A percentile compares a stretch with the other conserved stretches of the same genome.
Evolutionary conservation across 2,113 vertebrate species (phyloP).

Genomic region (Pachycephala philippinensis): DNA sequence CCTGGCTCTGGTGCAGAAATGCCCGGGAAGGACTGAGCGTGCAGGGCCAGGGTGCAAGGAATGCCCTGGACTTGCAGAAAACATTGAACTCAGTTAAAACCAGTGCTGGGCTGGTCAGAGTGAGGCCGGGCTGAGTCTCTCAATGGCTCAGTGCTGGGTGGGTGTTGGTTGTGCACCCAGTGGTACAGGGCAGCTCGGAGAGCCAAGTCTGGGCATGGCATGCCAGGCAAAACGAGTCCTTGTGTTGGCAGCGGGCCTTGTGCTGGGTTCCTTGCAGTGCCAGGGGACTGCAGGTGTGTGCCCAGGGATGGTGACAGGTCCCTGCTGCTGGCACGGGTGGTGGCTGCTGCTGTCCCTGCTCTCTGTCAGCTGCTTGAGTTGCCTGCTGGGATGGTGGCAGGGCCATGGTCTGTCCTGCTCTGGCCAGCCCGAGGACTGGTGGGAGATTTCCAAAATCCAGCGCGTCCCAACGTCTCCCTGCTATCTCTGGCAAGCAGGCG

Average conservation of each 20-base stretch:
- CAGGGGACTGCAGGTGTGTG: not conserved
- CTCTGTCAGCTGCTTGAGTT: fast-evolving
- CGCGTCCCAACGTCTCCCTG: not conserved
- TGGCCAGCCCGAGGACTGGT: fast-evolving
- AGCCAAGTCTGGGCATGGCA: fast-evolving
- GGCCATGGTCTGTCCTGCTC: not conserved
- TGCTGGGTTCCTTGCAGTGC: not conserved
- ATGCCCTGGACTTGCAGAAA: not conserved
- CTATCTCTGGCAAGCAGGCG: not conserved
- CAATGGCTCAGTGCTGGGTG: fast-evolving
- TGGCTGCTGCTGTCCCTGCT: fast-evolving
- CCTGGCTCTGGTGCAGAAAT: not conserved
- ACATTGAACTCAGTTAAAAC: not conserved
- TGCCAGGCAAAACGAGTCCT: not conserved
- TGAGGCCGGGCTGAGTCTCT: not conserved
- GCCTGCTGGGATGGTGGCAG: not conserved
- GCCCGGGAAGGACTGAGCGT: fast-evolving
- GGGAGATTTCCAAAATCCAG: conserved; percentile 10
- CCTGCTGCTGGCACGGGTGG: fast-evolving
- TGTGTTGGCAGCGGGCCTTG: fast-evolving
- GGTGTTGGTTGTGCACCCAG: not conserved
- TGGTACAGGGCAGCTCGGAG: not conserved
- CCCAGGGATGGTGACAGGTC: not conserved
- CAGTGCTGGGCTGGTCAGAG: not conserved
- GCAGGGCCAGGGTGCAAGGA: not conserved